Base-by-base conservation (phyloP, 1,140 invertebrate genomes). In the Piezodorus guildinii region DNA sequence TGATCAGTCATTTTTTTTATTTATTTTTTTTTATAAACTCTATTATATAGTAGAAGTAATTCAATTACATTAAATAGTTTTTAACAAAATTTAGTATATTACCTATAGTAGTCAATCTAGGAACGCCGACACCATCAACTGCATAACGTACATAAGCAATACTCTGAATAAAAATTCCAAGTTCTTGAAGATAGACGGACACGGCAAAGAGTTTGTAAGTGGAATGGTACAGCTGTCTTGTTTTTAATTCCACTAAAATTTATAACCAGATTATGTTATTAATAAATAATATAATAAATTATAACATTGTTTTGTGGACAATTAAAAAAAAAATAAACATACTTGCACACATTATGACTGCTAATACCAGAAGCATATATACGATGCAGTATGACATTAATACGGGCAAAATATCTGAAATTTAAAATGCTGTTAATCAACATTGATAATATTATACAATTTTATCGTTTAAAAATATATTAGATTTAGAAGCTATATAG, bases 171-270 rank as follows among this genome's bases (percentile, higher is more conserved):
- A 85, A 70, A 3, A 93, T 78, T 10, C 87, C 85, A 16, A 77
- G 67, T 51, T 83, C 77, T 72, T 89, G 84, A 27, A 81, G 72
- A 3, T 81, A 70, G 4, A 91, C 74, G 0, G 90, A 89, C 2
- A 79, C 68, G 16, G 92, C 77, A 72, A 88, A 96, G 65, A 95
- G 73, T 73, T 92, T 91, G 74, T 93, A 95, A 0, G 91, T 94
- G 1, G 87, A 79, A 73, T 96, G 92, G 43, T 94, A 78, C 1
- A 95, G 74, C 72, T 91, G 86, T 34, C 88, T 77, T 1, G 81
- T 79, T 66, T 83, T 83, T 8, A 94, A 73, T 70, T 90, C 82
- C 62, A 85, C 81, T 82, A 73, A n/a, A 78, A 73, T 61, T 64
- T 62, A 67, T 65, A 67, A 6, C 2, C 27, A 34, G 39, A 56